These are phyloP conservation scores for Watsonalla cultraria DNA, from an alignment of 2,888 invertebrate genomes.

Conservation along the genomic window DNA sequence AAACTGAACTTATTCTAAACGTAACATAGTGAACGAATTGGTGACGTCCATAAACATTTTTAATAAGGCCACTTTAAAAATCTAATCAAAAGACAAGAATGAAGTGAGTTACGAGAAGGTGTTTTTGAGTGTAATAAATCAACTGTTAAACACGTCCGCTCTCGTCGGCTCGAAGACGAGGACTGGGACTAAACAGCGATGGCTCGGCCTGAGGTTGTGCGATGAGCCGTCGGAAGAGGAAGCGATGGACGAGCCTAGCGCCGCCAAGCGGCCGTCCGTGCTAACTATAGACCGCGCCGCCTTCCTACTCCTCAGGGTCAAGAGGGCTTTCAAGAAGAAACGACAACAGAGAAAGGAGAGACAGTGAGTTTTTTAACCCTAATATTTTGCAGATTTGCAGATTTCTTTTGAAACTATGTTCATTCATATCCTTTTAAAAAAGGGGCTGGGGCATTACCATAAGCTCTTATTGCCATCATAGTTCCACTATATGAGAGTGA, in stretches of 20 bases:
- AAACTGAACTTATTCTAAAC: too few species aligned
- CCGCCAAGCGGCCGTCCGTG: slow-evolving; percentile 80
- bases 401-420: neutral
- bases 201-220: slow-evolving; percentile 78
- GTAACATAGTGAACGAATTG: too few species aligned
- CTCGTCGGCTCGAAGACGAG: slow-evolving; percentile 46
- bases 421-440: too few species aligned
- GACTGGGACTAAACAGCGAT: slow-evolving; percentile 66
- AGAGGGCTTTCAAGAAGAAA: slow-evolving; percentile 94
- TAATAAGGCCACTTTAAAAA: neutral
- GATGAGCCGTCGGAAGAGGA: slow-evolving; percentile 66
- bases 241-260: slow-evolving; percentile 68
- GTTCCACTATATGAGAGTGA: too few species aligned
- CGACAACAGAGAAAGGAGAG: slow-evolving; percentile 91
- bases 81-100: neutral
- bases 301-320: slow-evolving; percentile 90
- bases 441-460: too few species aligned
- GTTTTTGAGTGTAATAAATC: neutral
- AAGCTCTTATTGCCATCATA: too few species aligned
- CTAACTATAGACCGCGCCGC: slow-evolving; percentile 94
- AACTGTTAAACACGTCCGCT: slow-evolving; percentile 23
- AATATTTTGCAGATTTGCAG: neutral
- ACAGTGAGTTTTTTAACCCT: slow-evolving; percentile 80
- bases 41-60: too few species aligned
- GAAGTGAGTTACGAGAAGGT: neutral